Conservation (phyloP, 2,113 vertebrate species). For the Phalacrocorax carbo region DNA sequence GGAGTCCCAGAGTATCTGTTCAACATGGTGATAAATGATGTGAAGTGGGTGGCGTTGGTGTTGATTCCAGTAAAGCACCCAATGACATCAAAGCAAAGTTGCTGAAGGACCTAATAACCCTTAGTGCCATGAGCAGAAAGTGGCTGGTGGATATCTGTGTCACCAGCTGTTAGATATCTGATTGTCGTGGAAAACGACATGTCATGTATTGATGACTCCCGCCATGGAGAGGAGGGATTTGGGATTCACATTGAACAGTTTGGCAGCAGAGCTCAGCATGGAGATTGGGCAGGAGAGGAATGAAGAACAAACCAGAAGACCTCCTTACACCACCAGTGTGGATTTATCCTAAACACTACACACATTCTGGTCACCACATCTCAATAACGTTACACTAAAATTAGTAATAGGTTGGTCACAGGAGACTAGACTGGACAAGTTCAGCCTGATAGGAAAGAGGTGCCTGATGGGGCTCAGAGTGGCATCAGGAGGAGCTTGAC, state of each 20-base stretch:
- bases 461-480: background rate
- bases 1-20: background rate
- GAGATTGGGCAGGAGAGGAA: background rate
- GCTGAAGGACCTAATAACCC: background rate
- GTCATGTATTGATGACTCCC: background rate
- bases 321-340: background rate
- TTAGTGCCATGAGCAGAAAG: background rate
- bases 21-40: background rate
- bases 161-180: background rate
- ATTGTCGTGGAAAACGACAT: background rate
- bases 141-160: background rate
- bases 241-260: background rate
- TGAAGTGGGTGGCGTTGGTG: background rate
- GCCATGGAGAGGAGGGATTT: background rate
- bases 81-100: background rate
- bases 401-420: background rate
- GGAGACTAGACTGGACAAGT: background rate
- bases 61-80: background rate
- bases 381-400: background rate
- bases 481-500: background rate
- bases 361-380: background rate
- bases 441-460: background rate
- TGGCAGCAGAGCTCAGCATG: background rate
- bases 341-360: background rate
- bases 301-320: background rate